Evolutionary conservation across 2,888 invertebrate species (phyloP).

Genomic region (Anodontia alba): DNA sequence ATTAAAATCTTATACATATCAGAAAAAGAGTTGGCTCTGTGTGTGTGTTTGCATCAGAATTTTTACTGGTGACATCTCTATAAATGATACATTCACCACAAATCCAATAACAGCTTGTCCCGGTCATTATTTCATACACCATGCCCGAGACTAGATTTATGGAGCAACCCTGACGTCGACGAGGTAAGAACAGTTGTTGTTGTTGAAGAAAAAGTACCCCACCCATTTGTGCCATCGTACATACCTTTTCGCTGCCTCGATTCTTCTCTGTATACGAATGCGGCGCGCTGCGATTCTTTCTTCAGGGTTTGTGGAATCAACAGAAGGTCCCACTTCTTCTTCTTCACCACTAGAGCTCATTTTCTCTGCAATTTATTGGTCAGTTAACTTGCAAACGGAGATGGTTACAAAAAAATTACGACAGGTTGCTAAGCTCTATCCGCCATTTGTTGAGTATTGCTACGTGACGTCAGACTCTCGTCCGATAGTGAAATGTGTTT

Average conservation of each 20-base stretch:
- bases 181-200: too few species aligned
- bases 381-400: background rate
- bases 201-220: slow-evolving; percentile 2
- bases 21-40: too few species aligned
- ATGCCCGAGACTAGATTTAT: too few species aligned
- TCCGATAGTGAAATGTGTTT: too few species aligned
- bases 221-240: slow-evolving; percentile 10
- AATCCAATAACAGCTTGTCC: too few species aligned
- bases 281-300: slow-evolving; percentile 90
- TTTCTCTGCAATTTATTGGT: slow-evolving; percentile 21
- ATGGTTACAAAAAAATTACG: background rate
- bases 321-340: slow-evolving; percentile 83
- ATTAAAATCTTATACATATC: too few species aligned
- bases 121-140: too few species aligned
- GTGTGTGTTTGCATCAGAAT: too few species aligned
- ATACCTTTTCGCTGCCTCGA: slow-evolving; percentile 79
- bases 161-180: too few species aligned
- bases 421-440: slow-evolving; percentile 62
- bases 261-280: slow-evolving; percentile 88
- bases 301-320: slow-evolving; percentile 88
- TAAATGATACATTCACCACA: too few species aligned
- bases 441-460: slow-evolving; percentile 33
- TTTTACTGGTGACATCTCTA: too few species aligned
- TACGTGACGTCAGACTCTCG: slow-evolving; percentile 1
- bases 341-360: slow-evolving; percentile 83